Evolutionary conservation across 2,113 vertebrate species (phyloP).

Genomic region (Myiozetetes cayanensis): DNA sequence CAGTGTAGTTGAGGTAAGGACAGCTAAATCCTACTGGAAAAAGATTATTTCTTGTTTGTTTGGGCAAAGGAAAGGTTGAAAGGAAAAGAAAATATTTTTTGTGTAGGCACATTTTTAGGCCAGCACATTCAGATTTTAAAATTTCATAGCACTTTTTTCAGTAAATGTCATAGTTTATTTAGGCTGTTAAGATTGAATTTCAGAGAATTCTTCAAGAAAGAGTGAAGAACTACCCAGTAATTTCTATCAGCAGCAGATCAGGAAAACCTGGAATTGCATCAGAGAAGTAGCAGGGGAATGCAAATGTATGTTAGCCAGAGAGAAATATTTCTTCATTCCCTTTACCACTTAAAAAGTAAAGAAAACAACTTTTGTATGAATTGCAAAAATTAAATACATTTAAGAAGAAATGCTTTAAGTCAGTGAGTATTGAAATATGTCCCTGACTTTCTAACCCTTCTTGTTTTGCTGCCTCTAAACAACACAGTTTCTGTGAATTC

Average conservation of each 20-base stretch:
- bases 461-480: not conserved
- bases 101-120: not conserved
- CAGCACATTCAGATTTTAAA: not conserved
- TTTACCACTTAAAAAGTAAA: not conserved
- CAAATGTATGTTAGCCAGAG: not conserved
- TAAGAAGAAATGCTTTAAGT: not conserved
- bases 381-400: not conserved
- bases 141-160: not conserved
- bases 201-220: not conserved
- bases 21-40: not conserved
- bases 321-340: not conserved
- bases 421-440: not conserved
- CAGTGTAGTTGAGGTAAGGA: not conserved
- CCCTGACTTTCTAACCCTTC: not conserved
- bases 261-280: not conserved
- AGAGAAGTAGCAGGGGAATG: not conserved
- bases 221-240: not conserved
- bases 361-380: not conserved
- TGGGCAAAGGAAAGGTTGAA: not conserved
- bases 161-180: not conserved
- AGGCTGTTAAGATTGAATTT: not conserved
- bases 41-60: not conserved
- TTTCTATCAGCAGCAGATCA: not conserved
- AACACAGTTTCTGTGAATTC: not conserved
- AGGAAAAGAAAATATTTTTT: not conserved